Evolutionary conservation across 2,888 invertebrate genomes (phyloP).

Genomic region (Allacma fusca): DNA sequence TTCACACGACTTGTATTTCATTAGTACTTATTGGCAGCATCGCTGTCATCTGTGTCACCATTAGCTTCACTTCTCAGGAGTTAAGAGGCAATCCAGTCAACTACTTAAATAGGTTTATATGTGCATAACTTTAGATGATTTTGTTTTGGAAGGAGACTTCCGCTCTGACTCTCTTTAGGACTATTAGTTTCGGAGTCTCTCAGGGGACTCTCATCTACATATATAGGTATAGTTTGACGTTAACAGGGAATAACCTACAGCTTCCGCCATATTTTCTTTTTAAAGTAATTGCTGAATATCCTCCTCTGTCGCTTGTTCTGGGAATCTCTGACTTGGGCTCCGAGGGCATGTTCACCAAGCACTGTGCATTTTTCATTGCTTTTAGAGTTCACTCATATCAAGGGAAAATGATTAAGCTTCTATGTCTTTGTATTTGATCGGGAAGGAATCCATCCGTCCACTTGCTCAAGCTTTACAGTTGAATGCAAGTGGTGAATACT

Average conservation of each 20-base stretch:
- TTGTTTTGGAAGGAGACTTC: conserved; percentile 45
- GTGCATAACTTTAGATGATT: neutral
- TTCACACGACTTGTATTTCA: conserved; percentile 11
- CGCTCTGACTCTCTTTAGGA: conserved; percentile 5
- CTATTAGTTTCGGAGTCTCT: neutral
- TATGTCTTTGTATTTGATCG: neutral
- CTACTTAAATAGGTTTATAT: conserved; percentile 17
- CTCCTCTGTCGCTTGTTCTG: neutral
- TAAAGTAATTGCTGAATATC: neutral
- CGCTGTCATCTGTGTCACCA: conserved; percentile 29
- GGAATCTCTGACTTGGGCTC: no score
- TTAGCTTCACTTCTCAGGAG: conserved; percentile 16
- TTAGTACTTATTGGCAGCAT: conserved; percentile 17
- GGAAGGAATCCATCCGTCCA: neutral
- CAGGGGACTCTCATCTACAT: neutral
- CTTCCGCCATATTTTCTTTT: no score
- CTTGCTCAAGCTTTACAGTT: neutral
- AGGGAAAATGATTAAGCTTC: no score
- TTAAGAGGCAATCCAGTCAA: conserved; percentile 31
- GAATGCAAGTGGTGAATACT: neutral
- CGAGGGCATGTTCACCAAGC: no score
- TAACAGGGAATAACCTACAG: no score
- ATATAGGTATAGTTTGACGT: no score
- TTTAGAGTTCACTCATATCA: no score
- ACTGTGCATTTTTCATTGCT: no score